Percentiles rank a stretch among this genome's conserved stretches.
Evolutionary conservation across 53 echinoderm and acorn worm genomes (phyloP).

Genomic region (Echinarachnius parma): DNA sequence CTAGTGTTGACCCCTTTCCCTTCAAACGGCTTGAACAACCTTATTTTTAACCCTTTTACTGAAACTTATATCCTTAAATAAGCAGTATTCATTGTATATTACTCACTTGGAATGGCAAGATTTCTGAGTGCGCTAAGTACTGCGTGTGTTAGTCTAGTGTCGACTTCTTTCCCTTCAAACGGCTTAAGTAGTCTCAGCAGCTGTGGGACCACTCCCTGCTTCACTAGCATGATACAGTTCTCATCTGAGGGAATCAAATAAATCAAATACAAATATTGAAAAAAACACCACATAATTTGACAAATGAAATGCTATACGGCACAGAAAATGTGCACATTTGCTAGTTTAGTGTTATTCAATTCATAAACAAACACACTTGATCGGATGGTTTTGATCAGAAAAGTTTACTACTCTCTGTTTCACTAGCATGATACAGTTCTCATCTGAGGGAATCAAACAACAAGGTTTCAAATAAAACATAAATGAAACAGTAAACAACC

Average conservation of each 20-base stretch:
- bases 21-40: constrained; percentile 56
- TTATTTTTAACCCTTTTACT: too few species aligned
- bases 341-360: too few species aligned
- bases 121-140: constrained; percentile 96
- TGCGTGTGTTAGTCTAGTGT: constrained; percentile 80
- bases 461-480: too few species aligned
- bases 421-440: constrained; percentile 74
- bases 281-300: too few species aligned
- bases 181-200: constrained; percentile 60
- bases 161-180: constrained; percentile 60
- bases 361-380: too few species aligned
- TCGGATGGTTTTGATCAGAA: too few species aligned
- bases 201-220: constrained; percentile 60
- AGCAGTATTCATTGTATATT: too few species aligned
- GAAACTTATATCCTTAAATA: too few species aligned
- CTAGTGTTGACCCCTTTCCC: constrained; percentile 67
- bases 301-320: too few species aligned
- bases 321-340: too few species aligned
- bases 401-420: constrained; percentile 69
- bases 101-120: constrained; percentile 95
- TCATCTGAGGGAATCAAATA: constrained; percentile 57
- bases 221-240: constrained; percentile 74
- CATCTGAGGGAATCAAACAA: constrained; percentile 57
- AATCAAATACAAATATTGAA: too few species aligned
- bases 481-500: too few species aligned